Conservation (phyloP, 2,888 invertebrate genomes). For the Cephus rjabovi region DNA sequence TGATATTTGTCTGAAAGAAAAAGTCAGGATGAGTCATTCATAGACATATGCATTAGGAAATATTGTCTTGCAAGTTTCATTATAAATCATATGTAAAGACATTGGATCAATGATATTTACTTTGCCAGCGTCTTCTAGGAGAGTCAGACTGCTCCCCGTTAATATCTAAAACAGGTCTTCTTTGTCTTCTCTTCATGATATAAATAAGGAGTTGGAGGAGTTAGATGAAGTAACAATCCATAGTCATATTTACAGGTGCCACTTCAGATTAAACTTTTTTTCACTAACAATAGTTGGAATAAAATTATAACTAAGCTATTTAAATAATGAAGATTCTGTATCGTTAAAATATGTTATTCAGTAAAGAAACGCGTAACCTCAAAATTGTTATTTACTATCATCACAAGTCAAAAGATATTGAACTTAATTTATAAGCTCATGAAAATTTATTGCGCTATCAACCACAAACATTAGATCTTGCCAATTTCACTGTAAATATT, state of each 20-base stretch:
- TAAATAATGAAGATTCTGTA: background rate
- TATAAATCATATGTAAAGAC: constrained; percentile 5
- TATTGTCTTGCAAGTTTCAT: background rate
- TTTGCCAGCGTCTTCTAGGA: constrained; percentile 49
- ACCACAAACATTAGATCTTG: background rate
- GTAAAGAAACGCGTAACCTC: background rate
- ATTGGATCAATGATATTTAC: constrained; percentile 33
- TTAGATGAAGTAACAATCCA: background rate
- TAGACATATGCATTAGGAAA: background rate
- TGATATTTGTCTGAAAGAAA: constrained; percentile 40
- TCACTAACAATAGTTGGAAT: background rate
- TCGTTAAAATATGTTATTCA: background rate
- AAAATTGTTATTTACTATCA: background rate
- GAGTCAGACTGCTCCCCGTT: constrained; percentile 52
- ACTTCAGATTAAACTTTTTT: background rate
- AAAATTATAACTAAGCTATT: background rate
- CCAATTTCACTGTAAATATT: background rate
- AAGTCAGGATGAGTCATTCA: background rate
- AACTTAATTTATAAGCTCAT: background rate
- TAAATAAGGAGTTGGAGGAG: background rate
- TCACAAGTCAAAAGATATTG: background rate
- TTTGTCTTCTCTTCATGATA: constrained; percentile 57
- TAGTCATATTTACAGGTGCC: background rate
- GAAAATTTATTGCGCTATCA: background rate
- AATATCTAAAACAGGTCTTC: constrained; percentile 55